These are phyloP conservation scores for Hedya salicella DNA, from an alignment of 2,888 invertebrate genomes.

Conservation along the genomic window DNA sequence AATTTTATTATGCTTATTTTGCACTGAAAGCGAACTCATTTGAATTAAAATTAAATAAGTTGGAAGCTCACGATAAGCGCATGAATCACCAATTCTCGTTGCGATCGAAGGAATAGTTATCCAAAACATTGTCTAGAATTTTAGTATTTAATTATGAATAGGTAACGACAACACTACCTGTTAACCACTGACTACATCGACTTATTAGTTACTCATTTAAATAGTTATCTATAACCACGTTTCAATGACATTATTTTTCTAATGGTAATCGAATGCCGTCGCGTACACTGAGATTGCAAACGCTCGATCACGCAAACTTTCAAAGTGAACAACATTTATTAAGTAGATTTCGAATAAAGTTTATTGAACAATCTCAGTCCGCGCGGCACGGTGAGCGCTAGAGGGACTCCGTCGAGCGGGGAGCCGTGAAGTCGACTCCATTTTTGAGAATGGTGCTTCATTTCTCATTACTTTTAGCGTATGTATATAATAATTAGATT, in stretches of 20 bases:
- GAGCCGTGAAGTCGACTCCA: not conserved
- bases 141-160: slow-evolving; percentile 61
- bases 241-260: slow-evolving; percentile 68
- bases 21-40: not conserved
- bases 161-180: slow-evolving; percentile 81
- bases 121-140: slow-evolving; percentile 63
- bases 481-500: too few species aligned
- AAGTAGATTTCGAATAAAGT: slow-evolving; percentile 32
- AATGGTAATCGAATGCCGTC: slow-evolving; percentile 69
- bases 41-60: not conserved
- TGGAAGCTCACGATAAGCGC: slow-evolving; percentile 24
- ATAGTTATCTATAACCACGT: slow-evolving; percentile 76
- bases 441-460: not conserved
- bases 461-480: not conserved
- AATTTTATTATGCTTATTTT: not conserved
- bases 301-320: slow-evolving; percentile 21
- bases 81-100: slow-evolving; percentile 57
- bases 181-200: slow-evolving; percentile 82
- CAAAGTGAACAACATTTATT: slow-evolving; percentile 37
- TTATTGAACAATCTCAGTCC: slow-evolving; percentile 36
- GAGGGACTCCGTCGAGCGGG: slow-evolving; percentile 5
- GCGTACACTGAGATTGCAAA: slow-evolving; percentile 60
- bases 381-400: slow-evolving; percentile 24
- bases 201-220: slow-evolving; percentile 75
- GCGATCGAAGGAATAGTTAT: slow-evolving; percentile 62